Conservation (phyloP, 2,888 invertebrate genomes). For the Endomychus coccineus region DNA sequence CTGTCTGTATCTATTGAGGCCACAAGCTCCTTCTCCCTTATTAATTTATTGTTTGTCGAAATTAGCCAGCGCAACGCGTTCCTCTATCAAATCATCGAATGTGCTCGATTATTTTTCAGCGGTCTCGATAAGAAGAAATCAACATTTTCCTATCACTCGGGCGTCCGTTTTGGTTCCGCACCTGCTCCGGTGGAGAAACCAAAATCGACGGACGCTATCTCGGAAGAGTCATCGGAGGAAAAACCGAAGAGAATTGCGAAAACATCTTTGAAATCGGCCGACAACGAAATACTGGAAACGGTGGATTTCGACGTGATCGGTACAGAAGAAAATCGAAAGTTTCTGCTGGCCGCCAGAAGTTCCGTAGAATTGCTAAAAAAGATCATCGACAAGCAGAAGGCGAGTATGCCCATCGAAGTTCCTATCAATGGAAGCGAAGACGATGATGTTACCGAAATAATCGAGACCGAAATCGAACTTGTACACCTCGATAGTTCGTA, state of each 20-base stretch:
- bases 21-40: too few species aligned
- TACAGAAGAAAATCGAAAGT: constrained; percentile 18
- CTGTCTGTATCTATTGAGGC: too few species aligned
- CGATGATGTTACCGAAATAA: constrained; percentile 5
- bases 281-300: neutral
- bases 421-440: neutral
- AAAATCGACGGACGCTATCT: neutral
- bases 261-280: neutral
- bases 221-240: neutral
- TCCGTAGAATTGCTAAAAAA: constrained; percentile 26
- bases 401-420: too few species aligned
- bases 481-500: neutral
- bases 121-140: too few species aligned
- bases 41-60: too few species aligned
- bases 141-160: too few species aligned
- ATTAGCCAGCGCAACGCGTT: too few species aligned
- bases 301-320: constrained; percentile 20
- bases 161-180: too few species aligned
- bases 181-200: neutral
- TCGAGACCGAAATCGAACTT: neutral
- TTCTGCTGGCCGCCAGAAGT: constrained; percentile 24
- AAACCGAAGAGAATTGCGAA: neutral
- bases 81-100: too few species aligned
- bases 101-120: too few species aligned
- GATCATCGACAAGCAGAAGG: constrained; percentile 11